Evolutionary conservation across 2,888 invertebrate species (phyloP).

Genomic region (Eristalinus aeneus): DNA sequence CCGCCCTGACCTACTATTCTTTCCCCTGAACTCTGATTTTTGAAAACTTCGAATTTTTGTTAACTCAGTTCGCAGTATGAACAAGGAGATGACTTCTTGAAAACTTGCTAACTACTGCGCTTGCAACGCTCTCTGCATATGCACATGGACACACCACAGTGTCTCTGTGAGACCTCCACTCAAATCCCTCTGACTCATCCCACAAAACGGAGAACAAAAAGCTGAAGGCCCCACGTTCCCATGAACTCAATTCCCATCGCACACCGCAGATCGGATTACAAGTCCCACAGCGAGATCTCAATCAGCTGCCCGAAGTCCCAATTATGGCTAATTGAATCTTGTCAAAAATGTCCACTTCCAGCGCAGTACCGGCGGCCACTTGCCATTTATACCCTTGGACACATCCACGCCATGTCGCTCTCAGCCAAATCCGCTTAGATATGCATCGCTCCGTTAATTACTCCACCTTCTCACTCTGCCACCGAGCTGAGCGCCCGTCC

Average conservation of each 20-base stretch:
- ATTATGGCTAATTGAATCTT: slow-evolving; percentile 60
- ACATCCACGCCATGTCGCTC: slow-evolving; percentile 59
- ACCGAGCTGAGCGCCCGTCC: slow-evolving; percentile 23
- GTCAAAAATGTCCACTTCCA: slow-evolving; percentile 41
- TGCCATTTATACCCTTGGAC: slow-evolving; percentile 37
- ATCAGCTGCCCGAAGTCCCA: slow-evolving; percentile 56
- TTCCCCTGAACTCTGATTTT: too few species aligned
- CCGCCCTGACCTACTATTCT: too few species aligned
- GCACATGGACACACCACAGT: too few species aligned
- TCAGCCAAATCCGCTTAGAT: slow-evolving; percentile 53
- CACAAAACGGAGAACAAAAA: not conserved
- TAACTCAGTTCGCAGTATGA: too few species aligned
- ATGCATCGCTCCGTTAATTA: slow-evolving; percentile 66
- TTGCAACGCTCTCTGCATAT: too few species aligned
- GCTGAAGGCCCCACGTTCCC: not conserved
- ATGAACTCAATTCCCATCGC: not conserved
- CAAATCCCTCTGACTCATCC: not conserved
- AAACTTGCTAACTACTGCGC: too few species aligned
- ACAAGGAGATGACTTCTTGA: too few species aligned
- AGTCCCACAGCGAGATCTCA: slow-evolving; percentile 23
- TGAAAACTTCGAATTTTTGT: too few species aligned
- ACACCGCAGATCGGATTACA: not conserved
- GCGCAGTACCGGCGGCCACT: slow-evolving; percentile 36
- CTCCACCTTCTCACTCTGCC: slow-evolving; percentile 60
- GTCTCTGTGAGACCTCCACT: too few species aligned